These are phyloP conservation scores for Equus quagga DNA, from an alignment of 2,113 vertebrate species.

Conservation along the genomic window DNA sequence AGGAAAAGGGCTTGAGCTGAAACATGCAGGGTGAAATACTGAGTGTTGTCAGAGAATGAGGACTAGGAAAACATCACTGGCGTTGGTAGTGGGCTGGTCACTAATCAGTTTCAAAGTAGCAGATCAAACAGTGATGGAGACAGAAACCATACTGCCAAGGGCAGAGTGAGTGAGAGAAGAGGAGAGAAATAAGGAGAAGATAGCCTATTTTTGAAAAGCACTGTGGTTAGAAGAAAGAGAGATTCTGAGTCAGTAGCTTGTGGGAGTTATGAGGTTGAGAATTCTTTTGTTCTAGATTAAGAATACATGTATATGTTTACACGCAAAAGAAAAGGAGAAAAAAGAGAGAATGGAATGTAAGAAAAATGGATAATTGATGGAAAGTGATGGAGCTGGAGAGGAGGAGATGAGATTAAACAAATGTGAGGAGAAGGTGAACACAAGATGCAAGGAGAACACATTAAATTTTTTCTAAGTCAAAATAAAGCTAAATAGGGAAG, in stretches of 20 bases:
- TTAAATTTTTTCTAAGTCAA: not conserved
- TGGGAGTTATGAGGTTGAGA: not conserved
- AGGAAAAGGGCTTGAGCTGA: not conserved
- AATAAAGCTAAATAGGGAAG: not conserved
- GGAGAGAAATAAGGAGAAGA: not conserved
- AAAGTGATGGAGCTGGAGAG: not conserved
- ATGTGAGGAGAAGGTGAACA: not conserved
- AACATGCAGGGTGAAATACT: not conserved
- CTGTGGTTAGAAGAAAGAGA: not conserved
- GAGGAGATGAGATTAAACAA: not conserved
- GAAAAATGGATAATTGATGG: not conserved
- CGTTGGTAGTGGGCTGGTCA: not conserved
- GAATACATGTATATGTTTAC: not conserved
- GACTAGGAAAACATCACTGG: not conserved
- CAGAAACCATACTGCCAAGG: not conserved
- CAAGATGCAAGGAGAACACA: not conserved
- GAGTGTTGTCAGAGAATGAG: not conserved
- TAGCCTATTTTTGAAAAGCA: not conserved
- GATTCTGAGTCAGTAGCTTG: not conserved
- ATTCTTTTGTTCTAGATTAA: not conserved
- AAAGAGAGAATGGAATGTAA: not conserved
- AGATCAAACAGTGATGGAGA: not conserved
- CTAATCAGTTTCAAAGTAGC: not conserved
- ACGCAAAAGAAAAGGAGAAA: not conserved
- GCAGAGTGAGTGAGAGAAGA: not conserved